Percentiles rank a stretch among this genome's conserved stretches.
phyloP scores from a whole-genome alignment of 2,113 vertebrate genomes.

The Daboia siamensis region DNA sequence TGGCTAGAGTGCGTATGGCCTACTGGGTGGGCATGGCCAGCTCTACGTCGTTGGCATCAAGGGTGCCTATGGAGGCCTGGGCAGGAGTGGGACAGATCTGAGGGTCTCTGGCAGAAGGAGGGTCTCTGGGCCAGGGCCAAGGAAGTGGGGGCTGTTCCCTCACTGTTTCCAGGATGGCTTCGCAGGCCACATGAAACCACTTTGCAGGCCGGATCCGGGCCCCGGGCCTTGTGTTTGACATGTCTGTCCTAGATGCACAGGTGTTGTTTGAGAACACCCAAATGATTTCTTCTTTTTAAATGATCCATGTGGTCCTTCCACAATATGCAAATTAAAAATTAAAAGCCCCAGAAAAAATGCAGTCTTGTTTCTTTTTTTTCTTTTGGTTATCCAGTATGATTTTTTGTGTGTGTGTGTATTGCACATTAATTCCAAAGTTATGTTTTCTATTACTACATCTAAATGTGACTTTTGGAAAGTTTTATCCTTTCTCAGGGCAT shows the following conservation, averaged over 20 bases:
- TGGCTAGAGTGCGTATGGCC: no score
- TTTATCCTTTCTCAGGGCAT: background rate
- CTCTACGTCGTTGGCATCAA: no score
- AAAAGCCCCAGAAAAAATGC: conserved; percentile 30
- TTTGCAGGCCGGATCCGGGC: no score
- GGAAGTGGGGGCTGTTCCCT: no score
- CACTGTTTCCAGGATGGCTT: no score
- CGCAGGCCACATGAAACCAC: no score
- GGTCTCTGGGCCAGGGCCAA: no score
- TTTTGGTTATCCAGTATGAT: background rate
- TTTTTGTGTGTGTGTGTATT: background rate
- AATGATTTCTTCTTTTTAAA: conserved; percentile 25
- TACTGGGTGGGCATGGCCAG: no score
- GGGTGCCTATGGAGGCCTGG: no score
- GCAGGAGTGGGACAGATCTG: no score
- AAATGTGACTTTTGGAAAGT: background rate
- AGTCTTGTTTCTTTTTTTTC: background rate
- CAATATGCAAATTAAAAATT: conserved; percentile 20
- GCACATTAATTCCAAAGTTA: background rate
- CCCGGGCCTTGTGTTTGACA: no score
- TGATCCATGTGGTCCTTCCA: conserved; percentile 42
- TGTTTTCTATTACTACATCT: background rate
- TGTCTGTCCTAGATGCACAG: conserved; percentile 45
- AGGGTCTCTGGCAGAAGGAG: no score
- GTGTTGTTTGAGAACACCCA: conserved; percentile 47